phyloP scores from a whole-genome alignment of 2,888 invertebrate species.

The Lasioglossum zephyrum region DNA sequence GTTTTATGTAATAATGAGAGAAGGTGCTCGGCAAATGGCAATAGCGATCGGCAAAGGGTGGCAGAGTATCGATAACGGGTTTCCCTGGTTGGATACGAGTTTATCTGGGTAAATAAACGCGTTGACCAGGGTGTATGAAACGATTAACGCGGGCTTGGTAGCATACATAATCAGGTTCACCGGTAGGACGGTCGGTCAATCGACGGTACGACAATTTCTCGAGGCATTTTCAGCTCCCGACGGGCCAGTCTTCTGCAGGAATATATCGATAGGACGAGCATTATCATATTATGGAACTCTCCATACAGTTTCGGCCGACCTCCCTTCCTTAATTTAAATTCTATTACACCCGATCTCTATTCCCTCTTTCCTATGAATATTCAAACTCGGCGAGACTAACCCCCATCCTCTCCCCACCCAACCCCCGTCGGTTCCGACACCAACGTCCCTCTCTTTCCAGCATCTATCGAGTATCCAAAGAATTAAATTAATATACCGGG shows the following conservation, averaged over 20 bases:
- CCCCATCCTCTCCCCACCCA: slow-evolving; percentile 57
- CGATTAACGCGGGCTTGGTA: slow-evolving; percentile 54
- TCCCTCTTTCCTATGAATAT: slow-evolving; percentile 84
- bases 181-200: slow-evolving; percentile 69
- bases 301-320: slow-evolving; percentile 76
- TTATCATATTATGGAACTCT: slow-evolving; percentile 80
- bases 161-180: slow-evolving; percentile 52
- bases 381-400: slow-evolving; percentile 79
- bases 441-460: slow-evolving; percentile 63
- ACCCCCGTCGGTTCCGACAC: slow-evolving; percentile 18
- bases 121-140: slow-evolving; percentile 28
- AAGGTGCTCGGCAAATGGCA: neutral
- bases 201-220: slow-evolving; percentile 72
- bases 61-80: neutral
- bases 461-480: slow-evolving; percentile 84
- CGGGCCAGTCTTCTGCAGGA: slow-evolving; percentile 63
- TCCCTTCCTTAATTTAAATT: slow-evolving; percentile 83
- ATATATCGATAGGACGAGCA: slow-evolving; percentile 77
- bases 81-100: neutral
- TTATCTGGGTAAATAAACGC: neutral
- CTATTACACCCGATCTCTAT: slow-evolving; percentile 84
- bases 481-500: slow-evolving; percentile 84
- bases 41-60: neutral
- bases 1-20: neutral
- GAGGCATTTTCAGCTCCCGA: slow-evolving; percentile 71